Evolutionary conservation across 2,888 invertebrate species (phyloP).

Genomic region (Druceiella hillmani): DNA sequence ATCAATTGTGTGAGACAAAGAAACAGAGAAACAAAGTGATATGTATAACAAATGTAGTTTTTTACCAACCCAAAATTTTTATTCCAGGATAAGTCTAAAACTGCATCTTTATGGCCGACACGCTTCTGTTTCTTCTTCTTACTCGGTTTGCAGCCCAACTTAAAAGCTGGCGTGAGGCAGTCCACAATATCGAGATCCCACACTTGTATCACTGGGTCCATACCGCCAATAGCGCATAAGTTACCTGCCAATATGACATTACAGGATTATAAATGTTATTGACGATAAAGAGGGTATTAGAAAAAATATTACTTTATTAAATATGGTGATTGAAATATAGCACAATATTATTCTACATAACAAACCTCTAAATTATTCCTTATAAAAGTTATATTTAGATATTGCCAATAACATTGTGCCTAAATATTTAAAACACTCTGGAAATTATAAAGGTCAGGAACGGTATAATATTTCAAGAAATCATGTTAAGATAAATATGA

Average conservation of each 20-base stretch:
- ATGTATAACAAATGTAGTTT: conserved; percentile 3
- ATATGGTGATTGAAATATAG: too few relatives aligned
- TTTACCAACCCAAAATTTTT: conserved; percentile 56
- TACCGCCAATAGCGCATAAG: conserved; percentile 86
- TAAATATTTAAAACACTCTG: too few relatives aligned
- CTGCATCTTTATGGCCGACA: conserved; percentile 83
- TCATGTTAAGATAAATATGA: too few relatives aligned
- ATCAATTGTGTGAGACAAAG: background rate
- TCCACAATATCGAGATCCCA: conserved; percentile 97
- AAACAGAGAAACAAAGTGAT: conserved; percentile 7
- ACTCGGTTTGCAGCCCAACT: conserved; percentile 67
- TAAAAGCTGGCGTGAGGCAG: conserved; percentile 81
- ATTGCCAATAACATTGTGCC: too few relatives aligned
- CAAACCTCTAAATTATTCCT: too few relatives aligned
- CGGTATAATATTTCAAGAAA: too few relatives aligned
- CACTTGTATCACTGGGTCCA: conserved; percentile 90
- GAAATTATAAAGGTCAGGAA: too few relatives aligned
- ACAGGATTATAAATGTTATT: too few relatives aligned
- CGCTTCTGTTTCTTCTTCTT: conserved; percentile 66
- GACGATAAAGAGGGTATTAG: too few relatives aligned
- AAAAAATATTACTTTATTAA: too few relatives aligned
- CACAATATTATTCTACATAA: too few relatives aligned
- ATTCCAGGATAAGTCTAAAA: conserved; percentile 91
- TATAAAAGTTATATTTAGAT: too few relatives aligned
- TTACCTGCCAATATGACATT: conserved; percentile 55